Evolutionary conservation across 2,113 vertebrate species (phyloP), one percentile per base, ranked within the genome.

Genomic region (Leptobrachium ailaonicum): DNA sequence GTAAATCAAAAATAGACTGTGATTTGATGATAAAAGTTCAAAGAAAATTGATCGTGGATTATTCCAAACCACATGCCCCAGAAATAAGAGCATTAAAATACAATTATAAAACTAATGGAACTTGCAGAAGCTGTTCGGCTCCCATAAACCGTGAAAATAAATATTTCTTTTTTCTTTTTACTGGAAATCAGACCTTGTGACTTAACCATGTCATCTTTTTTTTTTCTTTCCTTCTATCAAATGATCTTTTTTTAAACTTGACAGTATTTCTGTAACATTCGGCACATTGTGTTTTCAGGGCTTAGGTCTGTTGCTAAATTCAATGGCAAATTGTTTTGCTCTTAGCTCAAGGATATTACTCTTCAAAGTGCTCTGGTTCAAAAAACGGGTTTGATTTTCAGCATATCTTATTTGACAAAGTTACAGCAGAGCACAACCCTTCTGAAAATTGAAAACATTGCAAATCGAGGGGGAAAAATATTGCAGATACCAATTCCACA

Each of bases 201-300:
- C 71, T 56, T 58, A 72, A 72, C 53, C 40, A 72, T 72, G 50
- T 12, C 71, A 56, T 72, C 71, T 58, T 12, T 56, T 72, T 50
- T 12, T 56, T 72, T 72, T 58, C 6, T 56, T 72, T 50, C 6
- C 41, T 72, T 72, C 71, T 41, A 72, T 72, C 50, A 56, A 40
- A 72, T 72, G 71, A 72, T 72, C 71, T 11, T 20, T 56, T 58
- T 50, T 50, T 58, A 58, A 72, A 42, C 50, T 56, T 72, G 71
- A 72, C 71, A 72, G 40, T 40, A 72, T 72, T 72, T n/a, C 50
- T 72, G 50, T 72, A 56, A 56, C 40, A 72, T 56, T 72, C 50
- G 20, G 41, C 71, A 56, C 40, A 72, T 58, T 72, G 47, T 41
- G 41, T 32, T 72, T 56, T 4, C 50, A 54, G 14, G 71, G 53